phyloP scores from a whole-genome alignment of 2,113 vertebrate genomes.

The Speoplatyrhinus poulsoni region DNA sequence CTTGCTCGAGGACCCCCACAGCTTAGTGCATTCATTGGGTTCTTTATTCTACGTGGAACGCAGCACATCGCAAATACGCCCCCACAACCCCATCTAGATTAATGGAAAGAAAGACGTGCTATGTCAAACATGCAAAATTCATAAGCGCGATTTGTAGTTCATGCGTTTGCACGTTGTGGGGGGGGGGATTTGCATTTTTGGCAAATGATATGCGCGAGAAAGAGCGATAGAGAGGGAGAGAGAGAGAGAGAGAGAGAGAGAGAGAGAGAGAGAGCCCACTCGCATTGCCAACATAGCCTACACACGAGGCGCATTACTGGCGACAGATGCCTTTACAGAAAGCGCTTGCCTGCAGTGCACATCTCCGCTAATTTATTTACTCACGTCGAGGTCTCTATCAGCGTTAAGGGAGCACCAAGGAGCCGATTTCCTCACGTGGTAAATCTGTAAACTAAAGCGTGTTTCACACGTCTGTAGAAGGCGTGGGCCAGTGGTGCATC shows the following conservation, averaged over 20 bases:
- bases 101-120: too few species aligned
- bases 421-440: conserved; percentile 43
- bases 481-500: conserved; percentile 49
- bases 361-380: conserved; percentile 1
- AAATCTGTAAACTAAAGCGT: background rate
- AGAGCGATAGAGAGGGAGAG: background rate
- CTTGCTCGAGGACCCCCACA: conserved; percentile 28
- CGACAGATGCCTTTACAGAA: conserved; percentile 61
- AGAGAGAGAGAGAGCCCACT: conserved; percentile 13
- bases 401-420: too few species aligned
- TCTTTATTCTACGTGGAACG: too few species aligned
- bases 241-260: background rate
- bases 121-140: too few species aligned
- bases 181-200: background rate
- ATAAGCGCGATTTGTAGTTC: too few species aligned
- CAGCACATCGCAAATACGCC: too few species aligned
- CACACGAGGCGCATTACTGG: conserved; percentile 42
- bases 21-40: background rate
- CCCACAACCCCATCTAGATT: too few species aligned
- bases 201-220: conserved; percentile 13
- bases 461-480: too few species aligned
- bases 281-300: background rate
- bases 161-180: too few species aligned
- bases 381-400: too few species aligned
- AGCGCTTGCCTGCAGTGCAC: background rate